phyloP scores from a whole-genome alignment of 2,113 vertebrate genomes.

The Entomyzon cyanotis region DNA sequence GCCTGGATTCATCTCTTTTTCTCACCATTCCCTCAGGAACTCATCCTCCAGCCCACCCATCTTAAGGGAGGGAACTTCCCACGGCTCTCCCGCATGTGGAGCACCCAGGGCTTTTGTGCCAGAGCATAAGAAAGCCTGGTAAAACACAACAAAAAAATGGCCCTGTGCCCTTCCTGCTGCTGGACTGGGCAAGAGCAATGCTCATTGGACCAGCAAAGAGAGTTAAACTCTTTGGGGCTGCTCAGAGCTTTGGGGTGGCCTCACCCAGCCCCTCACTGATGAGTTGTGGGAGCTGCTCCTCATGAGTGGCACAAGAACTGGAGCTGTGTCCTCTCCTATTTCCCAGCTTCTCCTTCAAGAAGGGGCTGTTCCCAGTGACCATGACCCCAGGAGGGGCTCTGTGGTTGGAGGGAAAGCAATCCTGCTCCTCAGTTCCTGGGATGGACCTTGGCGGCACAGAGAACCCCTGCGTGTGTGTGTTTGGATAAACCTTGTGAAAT shows the following conservation, averaged over 20 bases:
- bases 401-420: neutral
- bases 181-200: fast-evolving
- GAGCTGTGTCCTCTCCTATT: neutral
- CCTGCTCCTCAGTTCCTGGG: neutral
- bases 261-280: fast-evolving
- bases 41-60: neutral
- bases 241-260: neutral
- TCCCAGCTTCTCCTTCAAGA: neutral
- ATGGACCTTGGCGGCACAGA: neutral
- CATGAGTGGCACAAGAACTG: fast-evolving
- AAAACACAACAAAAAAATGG: neutral
- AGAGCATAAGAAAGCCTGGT: neutral
- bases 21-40: neutral
- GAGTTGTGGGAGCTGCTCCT: neutral
- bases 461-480: neutral
- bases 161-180: neutral
- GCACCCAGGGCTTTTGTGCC: neutral
- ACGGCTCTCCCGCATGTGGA: fast-evolving
- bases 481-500: neutral
- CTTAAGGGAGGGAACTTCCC: neutral
- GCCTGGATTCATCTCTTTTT: neutral
- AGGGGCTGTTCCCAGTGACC: neutral
- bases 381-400: neutral
- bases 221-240: neutral
- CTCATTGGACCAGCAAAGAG: neutral